phyloP scores from a whole-genome alignment of 2,113 vertebrate genomes.

The Colinus virginianus region DNA sequence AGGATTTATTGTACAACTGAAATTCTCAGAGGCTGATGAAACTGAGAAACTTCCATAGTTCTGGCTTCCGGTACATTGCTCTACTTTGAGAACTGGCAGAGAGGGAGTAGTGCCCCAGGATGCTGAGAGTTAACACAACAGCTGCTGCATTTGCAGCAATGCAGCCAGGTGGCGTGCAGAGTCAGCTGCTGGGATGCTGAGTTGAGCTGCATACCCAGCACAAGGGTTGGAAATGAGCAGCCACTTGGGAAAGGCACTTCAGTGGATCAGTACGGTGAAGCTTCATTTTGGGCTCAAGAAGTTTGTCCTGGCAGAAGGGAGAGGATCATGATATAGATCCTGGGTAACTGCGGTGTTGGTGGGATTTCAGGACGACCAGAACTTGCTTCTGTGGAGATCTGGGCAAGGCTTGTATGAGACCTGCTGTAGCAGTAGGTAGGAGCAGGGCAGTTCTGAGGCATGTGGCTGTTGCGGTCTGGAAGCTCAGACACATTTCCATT shows the following conservation, averaged over 20 bases:
- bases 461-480: rapidly evolving
- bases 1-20: neutral
- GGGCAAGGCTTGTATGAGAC: neutral
- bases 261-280: neutral
- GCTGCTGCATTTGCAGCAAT: neutral
- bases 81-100: neutral
- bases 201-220: neutral
- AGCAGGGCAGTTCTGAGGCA: neutral
- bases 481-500: neutral
- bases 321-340: neutral
- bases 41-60: neutral
- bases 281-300: neutral
- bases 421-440: neutral
- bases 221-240: neutral
- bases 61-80: neutral
- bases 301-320: neutral
- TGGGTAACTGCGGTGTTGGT: neutral
- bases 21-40: neutral
- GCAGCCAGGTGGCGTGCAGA: neutral
- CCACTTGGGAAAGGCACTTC: neutral
- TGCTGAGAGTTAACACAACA: neutral
- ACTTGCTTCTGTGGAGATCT: neutral
- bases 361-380: neutral
- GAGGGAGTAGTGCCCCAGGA: neutral
- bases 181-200: neutral